A percentile compares a stretch with the other conserved stretches of the same genome.
These are phyloP conservation scores for Nothobranchius furzeri DNA, from an alignment of 2,113 vertebrate genomes.

Conservation along the genomic window DNA sequence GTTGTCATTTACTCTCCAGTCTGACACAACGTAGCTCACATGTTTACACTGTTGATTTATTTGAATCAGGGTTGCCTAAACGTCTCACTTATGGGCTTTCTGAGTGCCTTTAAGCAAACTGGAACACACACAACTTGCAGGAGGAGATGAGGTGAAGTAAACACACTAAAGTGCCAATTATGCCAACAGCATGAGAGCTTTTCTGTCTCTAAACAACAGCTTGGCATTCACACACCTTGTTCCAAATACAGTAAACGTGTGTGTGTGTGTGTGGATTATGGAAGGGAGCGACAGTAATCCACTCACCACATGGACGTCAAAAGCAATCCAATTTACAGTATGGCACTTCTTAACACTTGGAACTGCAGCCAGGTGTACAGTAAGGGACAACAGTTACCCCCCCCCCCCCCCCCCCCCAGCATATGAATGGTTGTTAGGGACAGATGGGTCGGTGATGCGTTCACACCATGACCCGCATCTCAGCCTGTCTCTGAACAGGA, in stretches of 20 bases:
- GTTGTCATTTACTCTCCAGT: slow-evolving; percentile 3
- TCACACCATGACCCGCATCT: not conserved
- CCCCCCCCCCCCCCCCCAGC: not conserved
- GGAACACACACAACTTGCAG: slow-evolving; percentile 25
- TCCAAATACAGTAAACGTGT: slow-evolving; percentile 27
- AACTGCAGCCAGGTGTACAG: slow-evolving; percentile 27
- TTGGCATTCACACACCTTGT: slow-evolving; percentile 40
- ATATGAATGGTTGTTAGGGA: not conserved
- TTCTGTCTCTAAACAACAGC: slow-evolving; percentile 46
- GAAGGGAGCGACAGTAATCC: slow-evolving; percentile 51
- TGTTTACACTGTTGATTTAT: slow-evolving; percentile 62
- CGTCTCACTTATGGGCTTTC: slow-evolving; percentile 15
- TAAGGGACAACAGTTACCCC: slow-evolving; percentile 14
- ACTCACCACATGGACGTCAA: slow-evolving; percentile 61
- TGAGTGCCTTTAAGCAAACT: slow-evolving; percentile 37
- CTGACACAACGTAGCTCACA: slow-evolving; percentile 43
- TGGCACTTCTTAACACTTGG: slow-evolving; percentile 43
- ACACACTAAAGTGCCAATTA: slow-evolving; percentile 54
- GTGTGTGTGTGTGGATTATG: slow-evolving; percentile 48
- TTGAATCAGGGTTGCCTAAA: slow-evolving; percentile 36
- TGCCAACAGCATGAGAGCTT: slow-evolving; percentile 54
- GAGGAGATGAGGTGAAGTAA: slow-evolving; percentile 52
- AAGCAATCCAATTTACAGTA: slow-evolving; percentile 67
- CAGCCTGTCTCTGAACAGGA: not conserved
- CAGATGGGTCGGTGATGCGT: not conserved